These are phyloP conservation scores for Drosophila mayaguana DNA, from an alignment of 2,888 invertebrate genomes.

Conservation along the genomic window DNA sequence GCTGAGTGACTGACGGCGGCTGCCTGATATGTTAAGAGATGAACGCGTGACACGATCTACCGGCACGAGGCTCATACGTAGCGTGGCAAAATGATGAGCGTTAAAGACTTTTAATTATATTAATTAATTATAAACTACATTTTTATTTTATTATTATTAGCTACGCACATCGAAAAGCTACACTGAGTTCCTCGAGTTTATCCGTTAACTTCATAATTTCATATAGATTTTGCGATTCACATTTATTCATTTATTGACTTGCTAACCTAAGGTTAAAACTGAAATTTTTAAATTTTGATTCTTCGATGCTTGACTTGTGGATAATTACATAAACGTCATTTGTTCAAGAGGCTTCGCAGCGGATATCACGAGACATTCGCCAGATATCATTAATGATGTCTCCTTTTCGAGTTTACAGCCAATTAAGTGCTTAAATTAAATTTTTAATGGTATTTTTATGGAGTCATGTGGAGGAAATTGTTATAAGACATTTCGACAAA, in stretches of 20 bases:
- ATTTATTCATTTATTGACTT: too few species aligned
- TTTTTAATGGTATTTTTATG: constrained; percentile 35
- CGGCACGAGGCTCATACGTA: background rate
- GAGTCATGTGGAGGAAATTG: constrained; percentile 9
- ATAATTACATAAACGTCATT: too few species aligned
- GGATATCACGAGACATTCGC: background rate
- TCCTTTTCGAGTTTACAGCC: constrained; percentile 23
- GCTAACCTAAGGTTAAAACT: too few species aligned
- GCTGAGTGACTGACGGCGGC: constrained; percentile 41
- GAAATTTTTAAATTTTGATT: too few species aligned
- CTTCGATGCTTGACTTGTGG: too few species aligned
- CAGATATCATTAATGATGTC: background rate
- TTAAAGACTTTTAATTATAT: too few species aligned
- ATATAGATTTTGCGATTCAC: too few species aligned
- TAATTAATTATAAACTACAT: too few species aligned
- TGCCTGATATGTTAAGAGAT: constrained; percentile 38
- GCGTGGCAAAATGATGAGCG: background rate
- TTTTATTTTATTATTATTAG: too few species aligned
- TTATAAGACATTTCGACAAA: constrained; percentile 13
- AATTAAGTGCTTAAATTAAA: constrained; percentile 22
- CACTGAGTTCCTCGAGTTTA: too few species aligned
- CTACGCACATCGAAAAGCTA: too few species aligned
- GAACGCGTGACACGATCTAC: constrained; percentile 32
- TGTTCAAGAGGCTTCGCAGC: background rate
- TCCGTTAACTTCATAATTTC: too few species aligned